phyloP scores from a whole-genome alignment of 2,113 vertebrate species.

The Oryzias javanicus region DNA sequence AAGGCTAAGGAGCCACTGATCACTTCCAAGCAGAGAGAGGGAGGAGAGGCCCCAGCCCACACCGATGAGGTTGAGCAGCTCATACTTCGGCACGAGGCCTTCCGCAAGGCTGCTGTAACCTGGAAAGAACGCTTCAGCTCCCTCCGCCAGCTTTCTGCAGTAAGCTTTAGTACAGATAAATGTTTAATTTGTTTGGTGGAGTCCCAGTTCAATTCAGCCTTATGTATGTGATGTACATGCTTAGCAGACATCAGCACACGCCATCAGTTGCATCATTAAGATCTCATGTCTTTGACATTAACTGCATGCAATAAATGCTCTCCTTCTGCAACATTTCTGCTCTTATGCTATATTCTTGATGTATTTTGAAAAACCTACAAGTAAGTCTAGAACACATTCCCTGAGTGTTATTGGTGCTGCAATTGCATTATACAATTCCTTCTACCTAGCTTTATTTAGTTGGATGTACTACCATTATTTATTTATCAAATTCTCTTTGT shows the following conservation, averaged over 20 bases:
- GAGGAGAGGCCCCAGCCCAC: slow-evolving; percentile 79
- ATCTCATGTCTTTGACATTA: slow-evolving; percentile 28
- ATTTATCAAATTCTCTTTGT: slow-evolving; percentile 35
- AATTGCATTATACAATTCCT: slow-evolving; percentile 2
- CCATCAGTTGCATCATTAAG: slow-evolving; percentile 32
- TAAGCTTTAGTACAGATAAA: slow-evolving; percentile 66
- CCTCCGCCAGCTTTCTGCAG: slow-evolving; percentile 86
- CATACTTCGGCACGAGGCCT: slow-evolving; percentile 91
- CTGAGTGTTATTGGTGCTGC: not conserved
- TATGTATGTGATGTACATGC: slow-evolving; percentile 36
- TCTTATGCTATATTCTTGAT: slow-evolving; percentile 10
- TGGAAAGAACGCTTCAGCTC: slow-evolving; percentile 92
- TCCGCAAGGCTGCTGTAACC: slow-evolving; percentile 87
- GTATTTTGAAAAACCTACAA: slow-evolving; percentile 8
- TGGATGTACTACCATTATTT: slow-evolving; percentile 20
- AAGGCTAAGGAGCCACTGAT: slow-evolving; percentile 86
- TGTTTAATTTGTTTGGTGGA: slow-evolving; percentile 54
- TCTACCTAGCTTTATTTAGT: slow-evolving; percentile 1
- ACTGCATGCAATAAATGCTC: slow-evolving; percentile 32
- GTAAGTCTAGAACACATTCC: not conserved
- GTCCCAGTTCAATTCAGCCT: slow-evolving; percentile 49
- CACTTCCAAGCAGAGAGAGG: slow-evolving; percentile 65
- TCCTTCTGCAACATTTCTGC: slow-evolving; percentile 5
- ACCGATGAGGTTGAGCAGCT: slow-evolving; percentile 91
- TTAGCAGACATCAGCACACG: slow-evolving; percentile 39